Base-by-base conservation (phyloP, 1,140 invertebrate species). In the Delia radicum region DNA sequence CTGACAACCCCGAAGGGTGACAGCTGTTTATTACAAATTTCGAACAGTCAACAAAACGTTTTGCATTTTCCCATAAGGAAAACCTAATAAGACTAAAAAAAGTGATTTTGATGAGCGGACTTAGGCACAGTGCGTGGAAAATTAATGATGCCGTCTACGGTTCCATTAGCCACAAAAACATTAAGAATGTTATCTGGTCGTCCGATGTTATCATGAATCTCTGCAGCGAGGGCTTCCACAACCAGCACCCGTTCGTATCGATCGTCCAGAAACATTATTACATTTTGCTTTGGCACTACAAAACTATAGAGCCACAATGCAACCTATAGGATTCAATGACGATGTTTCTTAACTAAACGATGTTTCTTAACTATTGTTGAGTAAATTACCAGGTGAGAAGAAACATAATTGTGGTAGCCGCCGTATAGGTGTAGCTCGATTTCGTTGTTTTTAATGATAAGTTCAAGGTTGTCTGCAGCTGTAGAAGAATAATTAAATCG, bases 1-100 rank as follows among this genome's bases (percentile, higher is more conserved):
- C 29, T 24, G 75, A 69, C 10, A 42, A 76, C 13, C 75, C 75
- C 12, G 75, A 76, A 63, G 75, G 73, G 13, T 75, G 74, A 67
- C 74, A 65, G 18, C 2, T 72, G 18, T 75, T 75, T 46, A 55
- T 75, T 31, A 62, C 65, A 5, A 62, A 33, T 33, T 71, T 55
- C 13, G 46, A 61, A 6, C 33, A 75, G 7, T 71, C 65, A 0
- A 75, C 65, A 6, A 26, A 63, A n/a, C 46, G 42, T 6, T 55
- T 42, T 33, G 74, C 65, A 27, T 75, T 69, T 48, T 46, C 74
- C 15, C 24, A 72, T 31, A 27, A 55, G 26, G 65, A 75, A 61
- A 75, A 72, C 13, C 61, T 75, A 46, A 31, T 75, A 46, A 55
- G 65, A 13, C 28, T 72, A 31, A 65, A 75, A 33, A 75, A 48